These are phyloP conservation scores for Cirrhinus molitorella DNA, from an alignment of 2,797 vertebrate species.

Conservation along the genomic window DNA sequence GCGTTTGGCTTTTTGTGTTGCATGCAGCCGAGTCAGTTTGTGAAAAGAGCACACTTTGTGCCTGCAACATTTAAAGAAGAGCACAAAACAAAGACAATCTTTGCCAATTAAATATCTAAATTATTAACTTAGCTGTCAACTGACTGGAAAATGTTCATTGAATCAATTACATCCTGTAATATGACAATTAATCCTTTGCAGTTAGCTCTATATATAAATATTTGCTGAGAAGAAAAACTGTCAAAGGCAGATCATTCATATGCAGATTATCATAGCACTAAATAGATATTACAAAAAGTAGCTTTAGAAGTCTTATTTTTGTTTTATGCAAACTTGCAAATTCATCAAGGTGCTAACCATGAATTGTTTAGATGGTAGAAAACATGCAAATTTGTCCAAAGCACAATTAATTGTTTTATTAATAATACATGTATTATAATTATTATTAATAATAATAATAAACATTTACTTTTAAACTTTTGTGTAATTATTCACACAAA, in stretches of 20 bases:
- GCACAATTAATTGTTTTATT: not conserved
- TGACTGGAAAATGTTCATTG: not conserved
- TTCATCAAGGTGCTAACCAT: too few species aligned
- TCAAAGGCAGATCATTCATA: not conserved
- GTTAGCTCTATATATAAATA: not conserved
- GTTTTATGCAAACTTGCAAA: not conserved
- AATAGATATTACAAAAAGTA: too few species aligned
- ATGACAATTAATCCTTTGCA: not conserved
- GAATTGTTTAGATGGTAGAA: not conserved
- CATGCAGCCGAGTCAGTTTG: not conserved
- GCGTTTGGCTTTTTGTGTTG: constrained; percentile 5
- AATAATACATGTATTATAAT: too few species aligned
- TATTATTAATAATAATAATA: too few species aligned
- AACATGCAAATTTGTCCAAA: not conserved
- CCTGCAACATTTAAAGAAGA: not conserved
- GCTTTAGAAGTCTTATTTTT: not conserved
- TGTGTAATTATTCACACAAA: too few species aligned
- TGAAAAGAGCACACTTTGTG: not conserved
- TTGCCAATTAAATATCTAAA: not conserved
- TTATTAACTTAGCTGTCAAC: not conserved
- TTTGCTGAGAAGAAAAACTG: not conserved
- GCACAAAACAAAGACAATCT: not conserved
- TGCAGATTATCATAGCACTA: not conserved
- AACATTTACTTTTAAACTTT: too few species aligned
- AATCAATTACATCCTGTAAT: too few species aligned